Evolutionary conservation across 2,113 vertebrate genomes (phyloP).

Genomic region (Elephantulus edwardii): DNA sequence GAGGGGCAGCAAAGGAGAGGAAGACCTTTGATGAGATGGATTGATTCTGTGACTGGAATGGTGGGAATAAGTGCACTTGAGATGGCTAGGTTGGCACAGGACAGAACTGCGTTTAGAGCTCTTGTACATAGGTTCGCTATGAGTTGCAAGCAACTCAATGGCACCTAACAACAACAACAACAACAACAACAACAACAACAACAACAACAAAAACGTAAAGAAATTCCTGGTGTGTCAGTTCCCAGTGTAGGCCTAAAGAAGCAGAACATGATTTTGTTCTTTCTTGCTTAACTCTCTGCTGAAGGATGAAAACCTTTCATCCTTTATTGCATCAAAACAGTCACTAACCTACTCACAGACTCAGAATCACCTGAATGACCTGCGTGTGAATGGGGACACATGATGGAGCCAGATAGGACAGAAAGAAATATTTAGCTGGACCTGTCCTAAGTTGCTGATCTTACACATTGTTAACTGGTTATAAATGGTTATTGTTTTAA

Average conservation of each 20-base stretch:
- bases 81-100: too few relatives aligned
- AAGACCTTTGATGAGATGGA: too few relatives aligned
- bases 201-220: neutral
- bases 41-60: too few relatives aligned
- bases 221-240: neutral
- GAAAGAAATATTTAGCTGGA: neutral
- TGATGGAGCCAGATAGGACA: neutral
- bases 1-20: too few relatives aligned
- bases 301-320: neutral
- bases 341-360: neutral
- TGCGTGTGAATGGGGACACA: neutral
- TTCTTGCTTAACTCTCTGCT: neutral
- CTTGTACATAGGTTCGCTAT: too few relatives aligned
- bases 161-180: too few relatives aligned
- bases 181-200: too few relatives aligned
- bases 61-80: too few relatives aligned
- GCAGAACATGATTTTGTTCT: neutral
- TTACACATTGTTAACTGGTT: neutral
- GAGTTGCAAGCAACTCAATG: too few relatives aligned
- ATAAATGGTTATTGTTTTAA: constrained; percentile 15
- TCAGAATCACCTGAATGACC: neutral
- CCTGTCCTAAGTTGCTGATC: neutral
- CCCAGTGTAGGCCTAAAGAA: neutral
- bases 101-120: too few relatives aligned
- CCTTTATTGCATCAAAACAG: neutral